Percentiles rank a stretch among this genome's conserved stretches.
Conservation (phyloP, 2,888 invertebrate genomes). For the Scelioninae gen. 2 region DNA sequence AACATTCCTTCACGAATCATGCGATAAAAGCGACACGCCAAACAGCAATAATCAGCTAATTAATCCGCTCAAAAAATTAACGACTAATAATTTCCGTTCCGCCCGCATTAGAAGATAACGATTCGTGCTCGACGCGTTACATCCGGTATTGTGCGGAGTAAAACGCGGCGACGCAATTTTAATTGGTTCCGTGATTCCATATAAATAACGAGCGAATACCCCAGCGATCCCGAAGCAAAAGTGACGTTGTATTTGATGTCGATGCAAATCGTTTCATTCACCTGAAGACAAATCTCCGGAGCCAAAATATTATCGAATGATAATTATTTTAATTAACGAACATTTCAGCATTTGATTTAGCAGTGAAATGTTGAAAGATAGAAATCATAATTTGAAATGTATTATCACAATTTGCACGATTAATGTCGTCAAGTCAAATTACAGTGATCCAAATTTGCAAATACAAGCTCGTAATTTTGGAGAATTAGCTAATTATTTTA, state of each 20-base stretch:
- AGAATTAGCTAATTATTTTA: no score
- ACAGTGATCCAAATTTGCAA: no score
- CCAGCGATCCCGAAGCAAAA: not conserved
- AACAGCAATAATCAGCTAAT: conserved; percentile 21
- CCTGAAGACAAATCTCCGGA: conserved; percentile 6
- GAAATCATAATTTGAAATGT: no score
- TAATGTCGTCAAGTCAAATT: no score
- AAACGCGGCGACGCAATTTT: not conserved
- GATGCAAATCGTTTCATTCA: conserved; percentile 6
- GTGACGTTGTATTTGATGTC: conserved; percentile 4
- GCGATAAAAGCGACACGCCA: conserved; percentile 13
- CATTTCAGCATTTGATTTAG: not conserved
- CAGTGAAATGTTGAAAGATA: not conserved
- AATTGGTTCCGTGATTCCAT: conserved; percentile 12
- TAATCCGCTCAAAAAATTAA: conserved; percentile 37
- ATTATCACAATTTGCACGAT: no score
- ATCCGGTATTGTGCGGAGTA: conserved; percentile 2
- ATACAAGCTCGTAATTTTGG: no score
- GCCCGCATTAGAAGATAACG: conserved; percentile 8
- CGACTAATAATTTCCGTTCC: conserved; percentile 21
- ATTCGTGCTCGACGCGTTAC: conserved; percentile 5
- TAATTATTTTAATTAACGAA: conserved; percentile 7
- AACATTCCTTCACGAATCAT: no score
- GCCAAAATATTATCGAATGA: conserved; percentile 6
- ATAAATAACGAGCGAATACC: conserved; percentile 21